A percentile compares a stretch with the other conserved stretches of the same genome.
Evolutionary conservation across 1,140 invertebrate genomes (phyloP).

Genomic region (Neodiprion pinetum): DNA sequence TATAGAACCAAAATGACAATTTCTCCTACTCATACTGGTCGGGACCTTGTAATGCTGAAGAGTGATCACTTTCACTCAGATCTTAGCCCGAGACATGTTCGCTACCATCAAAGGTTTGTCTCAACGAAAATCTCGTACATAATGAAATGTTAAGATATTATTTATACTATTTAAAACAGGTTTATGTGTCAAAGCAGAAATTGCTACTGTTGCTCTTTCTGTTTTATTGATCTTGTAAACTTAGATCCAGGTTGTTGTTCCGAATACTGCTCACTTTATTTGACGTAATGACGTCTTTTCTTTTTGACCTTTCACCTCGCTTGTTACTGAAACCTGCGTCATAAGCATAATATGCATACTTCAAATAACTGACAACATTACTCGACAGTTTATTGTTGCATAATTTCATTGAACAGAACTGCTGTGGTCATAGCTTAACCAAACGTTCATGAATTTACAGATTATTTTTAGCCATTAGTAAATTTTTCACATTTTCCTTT

Average conservation of each 20-base stretch:
- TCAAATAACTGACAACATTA: too few species aligned
- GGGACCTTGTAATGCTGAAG: slow-evolving; percentile 82
- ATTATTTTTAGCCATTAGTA: too few species aligned
- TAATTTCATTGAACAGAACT: too few species aligned
- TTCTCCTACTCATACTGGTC: slow-evolving; percentile 77
- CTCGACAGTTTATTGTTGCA: too few species aligned
- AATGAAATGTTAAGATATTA: neutral
- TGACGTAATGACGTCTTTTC: neutral
- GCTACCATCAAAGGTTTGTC: slow-evolving; percentile 68
- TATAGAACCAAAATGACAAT: slow-evolving; percentile 91
- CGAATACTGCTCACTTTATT: neutral
- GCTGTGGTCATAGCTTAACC: too few species aligned
- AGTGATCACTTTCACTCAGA: slow-evolving; percentile 89
- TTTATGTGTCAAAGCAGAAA: neutral
- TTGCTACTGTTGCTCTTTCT: neutral
- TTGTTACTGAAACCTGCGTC: neutral
- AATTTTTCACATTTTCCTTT: too few species aligned
- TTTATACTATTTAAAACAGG: neutral
- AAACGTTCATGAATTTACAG: too few species aligned
- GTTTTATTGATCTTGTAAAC: neutral
- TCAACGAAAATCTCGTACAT: neutral
- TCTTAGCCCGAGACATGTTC: slow-evolving; percentile 72
- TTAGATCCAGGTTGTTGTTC: too few species aligned
- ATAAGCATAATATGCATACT: too few species aligned
- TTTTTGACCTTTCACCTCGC: neutral